Conservation (phyloP, 2,113 vertebrate genomes). For the Eretmochelys imbricata region DNA sequence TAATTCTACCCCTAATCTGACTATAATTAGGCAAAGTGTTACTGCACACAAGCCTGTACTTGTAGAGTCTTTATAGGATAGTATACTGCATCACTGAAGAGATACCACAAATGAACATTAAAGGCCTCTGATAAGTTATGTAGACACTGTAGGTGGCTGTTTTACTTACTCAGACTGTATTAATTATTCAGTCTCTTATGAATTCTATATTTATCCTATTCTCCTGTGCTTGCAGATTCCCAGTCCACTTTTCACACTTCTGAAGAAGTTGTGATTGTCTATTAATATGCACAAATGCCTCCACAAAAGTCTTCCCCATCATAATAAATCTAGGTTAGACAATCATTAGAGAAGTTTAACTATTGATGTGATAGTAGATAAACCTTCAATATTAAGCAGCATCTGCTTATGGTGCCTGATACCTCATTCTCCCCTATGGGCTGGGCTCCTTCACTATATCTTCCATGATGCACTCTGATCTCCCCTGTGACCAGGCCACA, state of each 20-base stretch:
- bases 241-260: background rate
- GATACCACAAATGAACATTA: background rate
- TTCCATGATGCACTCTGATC: background rate
- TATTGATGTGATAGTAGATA: background rate
- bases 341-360: background rate
- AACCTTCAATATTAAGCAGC: background rate
- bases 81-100: background rate
- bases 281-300: background rate
- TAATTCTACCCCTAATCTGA: constrained; percentile 30
- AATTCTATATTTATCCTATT: background rate
- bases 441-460: background rate
- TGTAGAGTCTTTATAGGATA: background rate
- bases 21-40: background rate
- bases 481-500: background rate
- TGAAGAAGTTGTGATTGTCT: background rate
- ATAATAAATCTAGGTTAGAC: background rate
- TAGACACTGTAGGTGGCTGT: background rate
- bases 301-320: background rate
- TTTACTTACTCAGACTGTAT: background rate
- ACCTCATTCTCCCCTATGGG: background rate
- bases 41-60: background rate
- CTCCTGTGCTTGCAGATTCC: background rate
- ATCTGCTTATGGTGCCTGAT: background rate
- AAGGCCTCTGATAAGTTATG: background rate
- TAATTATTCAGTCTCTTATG: background rate